Percentiles rank a stretch among this genome's conserved stretches.
These are phyloP conservation scores for Merodon equestris DNA, from an alignment of 2,888 invertebrate genomes.

Conservation along the genomic window DNA sequence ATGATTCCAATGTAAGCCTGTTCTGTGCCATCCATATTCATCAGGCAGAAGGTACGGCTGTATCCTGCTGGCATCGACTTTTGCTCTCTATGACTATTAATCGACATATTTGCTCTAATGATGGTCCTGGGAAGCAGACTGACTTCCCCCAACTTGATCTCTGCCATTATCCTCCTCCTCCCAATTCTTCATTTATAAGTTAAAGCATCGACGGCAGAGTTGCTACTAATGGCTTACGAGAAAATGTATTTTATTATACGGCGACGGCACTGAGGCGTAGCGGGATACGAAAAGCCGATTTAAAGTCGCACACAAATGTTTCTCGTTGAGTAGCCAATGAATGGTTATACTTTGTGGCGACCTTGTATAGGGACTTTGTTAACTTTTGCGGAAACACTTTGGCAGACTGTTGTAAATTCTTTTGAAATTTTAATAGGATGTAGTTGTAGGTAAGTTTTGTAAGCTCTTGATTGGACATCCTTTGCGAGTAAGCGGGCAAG, in stretches of 20 bases:
- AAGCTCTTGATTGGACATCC: slow-evolving; percentile 23
- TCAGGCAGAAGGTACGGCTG: slow-evolving; percentile 21
- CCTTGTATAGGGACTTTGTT: slow-evolving; percentile 30
- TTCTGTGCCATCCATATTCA: slow-evolving; percentile 47
- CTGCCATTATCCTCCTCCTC: not conserved
- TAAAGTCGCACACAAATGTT: slow-evolving; percentile 16
- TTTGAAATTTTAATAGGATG: slow-evolving; percentile 26
- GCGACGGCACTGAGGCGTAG: not conserved
- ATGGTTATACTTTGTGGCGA: slow-evolving; percentile 13
- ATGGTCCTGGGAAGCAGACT: slow-evolving; percentile 32
- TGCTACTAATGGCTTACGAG: slow-evolving; percentile 16
- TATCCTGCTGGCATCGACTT: slow-evolving; percentile 29
- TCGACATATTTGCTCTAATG: slow-evolving; percentile 51
- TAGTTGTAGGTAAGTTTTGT: slow-evolving; percentile 3
- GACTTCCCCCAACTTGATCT: slow-evolving; percentile 28
- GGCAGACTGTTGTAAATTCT: not conserved
- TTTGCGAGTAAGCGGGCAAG: slow-evolving; percentile 1
- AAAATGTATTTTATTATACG: not conserved
- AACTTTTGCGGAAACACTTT: slow-evolving; percentile 33
- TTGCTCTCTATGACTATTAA: slow-evolving; percentile 39
- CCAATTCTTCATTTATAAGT: slow-evolving; percentile 38
- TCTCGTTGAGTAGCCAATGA: slow-evolving; percentile 6
- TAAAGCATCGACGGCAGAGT: slow-evolving; percentile 21
- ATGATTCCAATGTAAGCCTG: slow-evolving; percentile 49
- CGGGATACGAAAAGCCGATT: slow-evolving; percentile 21